Evolutionary conservation across 92 coral and sea anemone genomes (phyloP).

Genomic region (Epizoanthus illoricatus): DNA sequence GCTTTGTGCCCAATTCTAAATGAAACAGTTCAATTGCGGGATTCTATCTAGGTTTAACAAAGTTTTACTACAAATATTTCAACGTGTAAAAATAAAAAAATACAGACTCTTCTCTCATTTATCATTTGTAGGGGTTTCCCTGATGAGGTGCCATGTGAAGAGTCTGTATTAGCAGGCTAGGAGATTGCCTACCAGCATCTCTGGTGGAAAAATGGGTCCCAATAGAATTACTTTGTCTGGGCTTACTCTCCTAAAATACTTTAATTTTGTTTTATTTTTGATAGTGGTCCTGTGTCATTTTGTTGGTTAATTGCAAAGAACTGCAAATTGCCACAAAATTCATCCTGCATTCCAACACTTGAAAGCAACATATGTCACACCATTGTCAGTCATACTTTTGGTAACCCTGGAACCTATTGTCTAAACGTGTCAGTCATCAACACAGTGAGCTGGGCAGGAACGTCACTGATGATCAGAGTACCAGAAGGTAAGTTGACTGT

Average conservation of each 20-base stretch:
- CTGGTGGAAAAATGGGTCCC: no score
- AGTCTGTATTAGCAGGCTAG: no score
- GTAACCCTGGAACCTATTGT: conserved; percentile 45
- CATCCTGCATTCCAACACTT: conserved; percentile 17
- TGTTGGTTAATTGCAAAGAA: conserved; percentile 34
- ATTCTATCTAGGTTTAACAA: no score
- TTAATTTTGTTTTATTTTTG: not conserved
- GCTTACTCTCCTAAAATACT: not conserved
- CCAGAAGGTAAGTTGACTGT: conserved; percentile 50
- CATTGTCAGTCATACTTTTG: conserved; percentile 56
- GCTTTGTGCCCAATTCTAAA: no score
- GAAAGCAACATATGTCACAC: conserved; percentile 12
- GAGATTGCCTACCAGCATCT: no score
- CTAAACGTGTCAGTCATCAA: conserved; percentile 64
- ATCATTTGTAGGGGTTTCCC: no score
- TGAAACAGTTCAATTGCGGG: no score
- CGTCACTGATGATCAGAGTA: conserved; percentile 47
- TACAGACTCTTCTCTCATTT: no score
- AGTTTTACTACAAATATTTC: no score
- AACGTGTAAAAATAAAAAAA: no score
- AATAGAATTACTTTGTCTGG: not conserved
- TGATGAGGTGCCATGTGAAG: no score
- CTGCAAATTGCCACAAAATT: conserved; percentile 23
- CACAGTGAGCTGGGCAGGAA: conserved; percentile 62
- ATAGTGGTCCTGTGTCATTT: conserved; percentile 23